A percentile compares a stretch with the other conserved stretches of the same genome.
These are phyloP conservation scores for Epizoanthus fatuus DNA, from an alignment of 92 coral and sea anemone genomes.

Conservation along the genomic window DNA sequence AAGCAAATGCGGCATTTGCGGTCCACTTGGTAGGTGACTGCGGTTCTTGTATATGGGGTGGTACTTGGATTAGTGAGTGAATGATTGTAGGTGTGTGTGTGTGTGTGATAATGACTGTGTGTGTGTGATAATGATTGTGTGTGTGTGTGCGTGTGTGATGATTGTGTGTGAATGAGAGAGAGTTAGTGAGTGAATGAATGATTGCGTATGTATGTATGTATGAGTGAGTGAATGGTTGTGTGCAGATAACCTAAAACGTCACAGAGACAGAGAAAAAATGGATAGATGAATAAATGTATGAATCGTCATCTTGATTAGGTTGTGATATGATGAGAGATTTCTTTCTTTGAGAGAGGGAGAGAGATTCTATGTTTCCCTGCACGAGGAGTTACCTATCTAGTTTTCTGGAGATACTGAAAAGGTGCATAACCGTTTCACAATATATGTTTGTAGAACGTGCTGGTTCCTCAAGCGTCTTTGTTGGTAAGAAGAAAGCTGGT, in stretches of 20 bases:
- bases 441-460: constrained; percentile 10
- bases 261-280: too few relatives aligned
- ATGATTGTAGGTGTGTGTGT: too few relatives aligned
- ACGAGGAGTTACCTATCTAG: constrained; percentile 56
- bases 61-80: too few relatives aligned
- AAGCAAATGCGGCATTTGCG: constrained; percentile 74
- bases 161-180: background rate
- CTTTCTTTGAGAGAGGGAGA: background rate
- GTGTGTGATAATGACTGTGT: too few relatives aligned
- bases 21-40: constrained; percentile 26
- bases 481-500: constrained; percentile 40
- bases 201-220: too few relatives aligned
- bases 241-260: too few relatives aligned
- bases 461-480: constrained; percentile 34
- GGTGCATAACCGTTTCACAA: too few relatives aligned
- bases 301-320: background rate
- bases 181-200: constrained; percentile 3
- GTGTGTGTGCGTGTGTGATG: background rate
- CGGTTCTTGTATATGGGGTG: too few relatives aligned
- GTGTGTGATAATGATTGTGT: background rate
- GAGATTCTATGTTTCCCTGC: constrained; percentile 40
- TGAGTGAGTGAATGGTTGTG: too few relatives aligned
- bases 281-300: too few relatives aligned
- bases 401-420: constrained; percentile 6
- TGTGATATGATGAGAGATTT: background rate